These are phyloP conservation scores for Liparis tanakae DNA, from an alignment of 2,797 vertebrate genomes.

Conservation along the genomic window DNA sequence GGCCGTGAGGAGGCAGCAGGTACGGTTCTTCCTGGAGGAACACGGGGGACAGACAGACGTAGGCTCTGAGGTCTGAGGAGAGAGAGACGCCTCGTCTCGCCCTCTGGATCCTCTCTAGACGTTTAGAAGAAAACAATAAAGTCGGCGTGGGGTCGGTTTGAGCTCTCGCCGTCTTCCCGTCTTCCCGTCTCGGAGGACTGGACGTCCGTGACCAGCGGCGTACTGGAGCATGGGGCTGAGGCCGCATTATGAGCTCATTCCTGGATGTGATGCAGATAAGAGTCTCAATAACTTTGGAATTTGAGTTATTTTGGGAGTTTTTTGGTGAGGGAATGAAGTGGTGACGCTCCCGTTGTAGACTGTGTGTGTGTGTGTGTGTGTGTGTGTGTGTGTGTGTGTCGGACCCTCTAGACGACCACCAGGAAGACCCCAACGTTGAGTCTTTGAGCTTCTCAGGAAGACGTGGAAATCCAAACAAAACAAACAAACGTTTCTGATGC, in stretches of 20 bases:
- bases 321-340: not conserved
- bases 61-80: conserved; percentile 67
- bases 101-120: conserved; percentile 42
- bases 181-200: too few relatives aligned
- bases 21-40: conserved; percentile 82
- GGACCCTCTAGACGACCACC: not conserved
- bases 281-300: not conserved
- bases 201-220: too few relatives aligned
- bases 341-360: not conserved
- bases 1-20: conserved; percentile 86
- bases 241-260: not conserved
- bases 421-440: not conserved
- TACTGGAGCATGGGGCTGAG: too few relatives aligned
- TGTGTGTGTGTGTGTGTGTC: not conserved
- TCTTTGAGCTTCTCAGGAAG: not conserved
- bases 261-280: not conserved
- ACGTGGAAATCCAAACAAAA: not conserved
- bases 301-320: not conserved
- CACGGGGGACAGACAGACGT: conserved; percentile 62
- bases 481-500: not conserved
- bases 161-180: conserved; percentile 44
- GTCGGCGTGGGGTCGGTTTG: conserved; percentile 50
- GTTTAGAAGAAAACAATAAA: conserved; percentile 38
- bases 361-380: not conserved
- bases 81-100: conserved; percentile 50